These are phyloP conservation scores for Allolobophora icterica DNA, from an alignment of 2,888 invertebrate species.

Conservation along the genomic window DNA sequence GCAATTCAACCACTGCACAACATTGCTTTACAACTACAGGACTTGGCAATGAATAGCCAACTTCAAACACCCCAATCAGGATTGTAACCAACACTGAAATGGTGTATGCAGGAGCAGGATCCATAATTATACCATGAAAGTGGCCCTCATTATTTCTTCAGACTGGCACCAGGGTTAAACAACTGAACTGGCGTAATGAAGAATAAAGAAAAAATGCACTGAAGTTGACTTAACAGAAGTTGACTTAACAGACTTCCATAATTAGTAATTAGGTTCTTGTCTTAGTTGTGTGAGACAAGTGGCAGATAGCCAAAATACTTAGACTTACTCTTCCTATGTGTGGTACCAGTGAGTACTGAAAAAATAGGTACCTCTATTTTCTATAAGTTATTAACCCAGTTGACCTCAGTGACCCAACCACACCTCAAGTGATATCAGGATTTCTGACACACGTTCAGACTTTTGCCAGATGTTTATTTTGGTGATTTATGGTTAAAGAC, in stretches of 20 bases:
- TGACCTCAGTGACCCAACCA: not conserved
- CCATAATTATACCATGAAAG: not conserved
- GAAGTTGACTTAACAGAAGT: not conserved
- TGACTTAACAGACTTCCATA: not conserved
- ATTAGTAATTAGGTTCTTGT: not conserved
- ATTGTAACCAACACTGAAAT: not conserved
- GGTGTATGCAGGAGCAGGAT: not conserved
- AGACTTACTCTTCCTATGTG: not conserved
- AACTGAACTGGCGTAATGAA: not conserved
- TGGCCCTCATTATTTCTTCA: not conserved
- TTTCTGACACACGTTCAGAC: not conserved
- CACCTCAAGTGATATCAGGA: conserved; percentile 17
- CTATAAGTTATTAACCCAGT: not conserved
- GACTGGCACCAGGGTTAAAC: not conserved
- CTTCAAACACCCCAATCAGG: not conserved
- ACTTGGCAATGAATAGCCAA: not conserved
- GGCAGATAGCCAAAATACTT: not conserved
- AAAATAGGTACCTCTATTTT: not conserved
- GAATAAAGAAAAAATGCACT: not conserved
- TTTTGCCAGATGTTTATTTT: conserved; percentile 17
- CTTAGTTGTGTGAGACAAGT: not conserved
- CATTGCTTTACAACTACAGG: not conserved
- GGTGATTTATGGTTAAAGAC: not conserved
- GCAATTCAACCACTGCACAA: not conserved
- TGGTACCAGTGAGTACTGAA: not conserved